Base-by-base conservation (phyloP, 2,113 vertebrate genomes). In the Microcebus lehilahytsara region DNA sequence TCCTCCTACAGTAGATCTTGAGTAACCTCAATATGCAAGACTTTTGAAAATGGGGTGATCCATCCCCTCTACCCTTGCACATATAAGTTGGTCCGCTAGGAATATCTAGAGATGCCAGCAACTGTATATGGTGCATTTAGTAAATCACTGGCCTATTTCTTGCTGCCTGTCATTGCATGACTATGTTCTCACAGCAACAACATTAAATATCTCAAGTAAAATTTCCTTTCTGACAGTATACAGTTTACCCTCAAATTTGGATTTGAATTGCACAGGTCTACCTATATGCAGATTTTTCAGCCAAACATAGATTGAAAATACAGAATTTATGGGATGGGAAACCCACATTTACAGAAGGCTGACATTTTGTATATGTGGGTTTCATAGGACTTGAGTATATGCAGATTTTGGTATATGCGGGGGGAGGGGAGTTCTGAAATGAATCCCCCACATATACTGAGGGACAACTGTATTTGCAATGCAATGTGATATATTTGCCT, bases 21-120 rank as follows among this genome's bases (percentile, higher is more conserved):
- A 56, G 17, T n/a, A 78, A 72, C 8, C 9, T n/a, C 10, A 40
- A 16, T 40, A 51, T 17, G 34, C 30, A 13, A 79, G 7, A 20
- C 2, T 69, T 66, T 23, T 85, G 22, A 67, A 64, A 71, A 56
- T 77, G 20, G 32, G 1, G 1, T 12, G 37, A 84, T 40, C 1
- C 11, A 46, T 40, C 13, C 23, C 2, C 1, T 4, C 3, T 66
- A 1, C 8, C 3, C 14, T 46, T 53, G 5, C 1, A 77, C 3
- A 37, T 9, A 9, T 0, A 62, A 4, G 0, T 46, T 37, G 12
- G 11, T 69, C 14, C 5, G 7, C 34, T 2, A 94, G 27, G 37
- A 67, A 58, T 87, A 25, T 75, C 22, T 22, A 79, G 27, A 14
- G 37, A 67, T 87, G 9, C 1, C 37, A 10, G 16, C 22, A 91